These are phyloP conservation scores for Phalacrocorax aristotelis DNA, from an alignment of 2,113 vertebrate species.

Conservation along the genomic window DNA sequence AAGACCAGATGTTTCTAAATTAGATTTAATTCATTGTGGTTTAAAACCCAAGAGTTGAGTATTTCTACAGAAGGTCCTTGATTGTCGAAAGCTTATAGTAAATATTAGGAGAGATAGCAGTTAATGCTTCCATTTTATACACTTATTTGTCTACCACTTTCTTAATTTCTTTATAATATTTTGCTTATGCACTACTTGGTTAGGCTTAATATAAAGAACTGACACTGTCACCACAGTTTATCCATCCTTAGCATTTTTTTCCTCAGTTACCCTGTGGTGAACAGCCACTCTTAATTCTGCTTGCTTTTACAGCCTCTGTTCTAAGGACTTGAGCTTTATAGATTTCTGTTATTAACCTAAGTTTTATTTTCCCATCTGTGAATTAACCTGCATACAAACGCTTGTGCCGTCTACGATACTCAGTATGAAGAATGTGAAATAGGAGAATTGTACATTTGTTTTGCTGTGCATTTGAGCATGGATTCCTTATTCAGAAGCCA, in stretches of 20 bases:
- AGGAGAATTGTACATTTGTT: background rate
- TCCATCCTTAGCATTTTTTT: background rate
- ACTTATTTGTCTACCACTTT: background rate
- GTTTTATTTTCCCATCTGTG: background rate
- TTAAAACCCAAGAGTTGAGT: background rate
- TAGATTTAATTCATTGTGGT: constrained; percentile 21
- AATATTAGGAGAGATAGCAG: background rate
- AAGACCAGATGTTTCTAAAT: constrained; percentile 20
- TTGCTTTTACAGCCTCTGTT: background rate
- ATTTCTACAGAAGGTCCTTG: background rate
- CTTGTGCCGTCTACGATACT: background rate
- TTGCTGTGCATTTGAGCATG: background rate
- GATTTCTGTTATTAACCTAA: background rate
- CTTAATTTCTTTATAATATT: constrained; percentile 38
- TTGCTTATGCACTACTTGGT: background rate
- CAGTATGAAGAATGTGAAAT: background rate
- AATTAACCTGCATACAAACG: background rate
- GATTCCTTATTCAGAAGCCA: background rate
- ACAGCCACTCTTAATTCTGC: background rate
- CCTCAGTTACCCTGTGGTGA: background rate
- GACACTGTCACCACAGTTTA: background rate
- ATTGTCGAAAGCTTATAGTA: background rate
- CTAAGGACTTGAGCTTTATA: background rate
- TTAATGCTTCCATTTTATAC: constrained; percentile 22
- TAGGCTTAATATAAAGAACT: background rate